Base-by-base conservation (phyloP, 1,140 invertebrate genomes). In the Pomacea maculata region DNA sequence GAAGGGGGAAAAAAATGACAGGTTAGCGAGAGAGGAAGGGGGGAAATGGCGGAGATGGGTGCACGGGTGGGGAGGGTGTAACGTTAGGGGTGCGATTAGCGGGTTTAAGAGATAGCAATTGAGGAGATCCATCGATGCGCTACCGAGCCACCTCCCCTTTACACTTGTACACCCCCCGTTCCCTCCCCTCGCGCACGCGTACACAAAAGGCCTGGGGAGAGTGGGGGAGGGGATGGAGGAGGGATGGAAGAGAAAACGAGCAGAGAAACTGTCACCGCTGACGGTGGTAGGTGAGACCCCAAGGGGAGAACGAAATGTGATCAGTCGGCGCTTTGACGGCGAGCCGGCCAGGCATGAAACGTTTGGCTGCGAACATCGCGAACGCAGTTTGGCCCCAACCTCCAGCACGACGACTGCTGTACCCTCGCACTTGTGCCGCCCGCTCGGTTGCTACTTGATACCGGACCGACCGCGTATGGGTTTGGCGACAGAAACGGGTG, bases 341-440 rank as follows among this genome's bases (percentile, higher is more conserved):
- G 77, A 78, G 52, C 45, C 11, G 65, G 67, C 77, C 77, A 71
- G 77, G 77, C 77, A 65, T 78, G 77, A 71, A 78, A 45, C 34
- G 65, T 54, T 29, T 19, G n/a, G 45, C 64, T 9, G 67, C 63
- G 29, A 67, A 45, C 64, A 45, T 21, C 34, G 67, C 25, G 57
- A 67, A 78, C 65, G 55, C n/a, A 52, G 52, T 21, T 6, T 11
- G 17, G 21, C 57, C 73, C 57, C 52, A 57, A 21, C 73, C 21
- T 75, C 52, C 34, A n/a, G 25, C 65, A 65, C 21, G 21, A 70
- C 67, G 21, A 70, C 67, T 25, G n/a, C 12, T 70, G 11, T n/a
- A 70, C 29, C 14, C 67, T n/a, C 11, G 21, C 67, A n/a, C n/a
- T 70, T 34, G 67, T 34, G 67, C 67, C 15, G 67, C 67, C 15